Evolutionary conservation across 2,797 vertebrate species (phyloP), one percentile per base, ranked within the genome.

Genomic region (Hemitrygon akajei): DNA sequence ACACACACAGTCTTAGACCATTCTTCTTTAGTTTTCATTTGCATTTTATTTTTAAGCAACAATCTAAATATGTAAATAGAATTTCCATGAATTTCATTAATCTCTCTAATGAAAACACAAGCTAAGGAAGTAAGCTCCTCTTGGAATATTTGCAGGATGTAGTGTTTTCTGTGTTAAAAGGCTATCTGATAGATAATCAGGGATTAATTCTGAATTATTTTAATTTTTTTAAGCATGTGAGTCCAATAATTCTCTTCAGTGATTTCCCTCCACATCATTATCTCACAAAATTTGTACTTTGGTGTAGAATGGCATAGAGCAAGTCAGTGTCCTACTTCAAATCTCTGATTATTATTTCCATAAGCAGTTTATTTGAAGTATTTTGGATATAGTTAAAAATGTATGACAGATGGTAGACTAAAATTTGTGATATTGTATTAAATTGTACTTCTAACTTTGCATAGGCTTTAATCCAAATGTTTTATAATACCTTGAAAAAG

Each of bases 201-300:
- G 63, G 86, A 89, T 89, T 66, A 34, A 89, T 66, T 89, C 86
- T 69, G 86, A 89, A 37, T 66, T 22, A 66, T 89, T 89, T 37
- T 89, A n/a, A 66, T 69, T 69, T 89, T 89, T 63, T 34, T n/a
- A 66, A 69, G n/a, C 56, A 25, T 60, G 56, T 30, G 56, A 58
- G 27, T 56, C 81, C 30, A 34, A 34, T 89, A n/a, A 87, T 87
- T 89, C n/a, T 37, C 66, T 89, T 63, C 66, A 69, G 34, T 69
- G 34, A 37, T n/a, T 34, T 69, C 20, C 86, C 16, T 69, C 18
- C n/a, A 37, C n/a, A 4, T 7, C 86, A 60, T 60, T 60, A n/a
- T 30, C 56, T 16, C 11, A 60, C 82, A 86, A 60, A 11, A 77
- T 84, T 84, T 37, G n/a, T 66, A 1, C 7, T 2, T 1, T 89